Evolutionary conservation across 1,140 invertebrate species (phyloP).

Genomic region (Megathymus violae): DNA sequence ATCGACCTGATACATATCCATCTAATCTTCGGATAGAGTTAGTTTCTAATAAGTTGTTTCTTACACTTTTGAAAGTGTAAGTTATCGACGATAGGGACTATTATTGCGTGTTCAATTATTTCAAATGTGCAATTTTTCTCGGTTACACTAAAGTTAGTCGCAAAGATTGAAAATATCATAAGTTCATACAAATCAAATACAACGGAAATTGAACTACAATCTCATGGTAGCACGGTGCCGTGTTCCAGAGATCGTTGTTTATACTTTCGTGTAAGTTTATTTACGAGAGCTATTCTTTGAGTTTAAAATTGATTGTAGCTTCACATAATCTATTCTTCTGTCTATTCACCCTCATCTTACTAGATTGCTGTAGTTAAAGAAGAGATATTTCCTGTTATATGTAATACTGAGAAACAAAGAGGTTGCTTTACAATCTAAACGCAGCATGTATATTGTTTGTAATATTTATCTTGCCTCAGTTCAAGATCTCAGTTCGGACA

Average conservation of each 20-base stretch:
- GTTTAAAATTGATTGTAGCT: constrained; percentile 25
- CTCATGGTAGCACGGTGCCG: neutral
- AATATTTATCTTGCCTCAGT: neutral
- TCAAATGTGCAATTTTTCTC: too few relatives aligned
- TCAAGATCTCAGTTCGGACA: neutral
- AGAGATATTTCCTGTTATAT: constrained; percentile 6
- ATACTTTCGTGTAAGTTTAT: neutral
- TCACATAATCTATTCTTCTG: constrained; percentile 19
- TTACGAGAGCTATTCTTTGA: constrained; percentile 3
- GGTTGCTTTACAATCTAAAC: neutral
- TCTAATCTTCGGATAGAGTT: too few relatives aligned
- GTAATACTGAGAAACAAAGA: constrained; percentile 9
- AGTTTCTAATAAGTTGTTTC: too few relatives aligned
- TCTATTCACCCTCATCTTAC: constrained; percentile 21
- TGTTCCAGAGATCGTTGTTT: neutral
- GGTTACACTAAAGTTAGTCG: too few relatives aligned
- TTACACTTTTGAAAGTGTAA: too few relatives aligned
- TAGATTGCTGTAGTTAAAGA: constrained; percentile 4
- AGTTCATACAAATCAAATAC: neutral
- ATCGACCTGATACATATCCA: too few relatives aligned
- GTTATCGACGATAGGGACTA: too few relatives aligned
- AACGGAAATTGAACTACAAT: neutral
- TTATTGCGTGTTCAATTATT: too few relatives aligned
- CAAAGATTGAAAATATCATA: too few relatives aligned
- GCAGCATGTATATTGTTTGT: neutral